Evolutionary conservation across 2,797 vertebrate genomes (phyloP).

Genomic region (Furcifer pardalis): DNA sequence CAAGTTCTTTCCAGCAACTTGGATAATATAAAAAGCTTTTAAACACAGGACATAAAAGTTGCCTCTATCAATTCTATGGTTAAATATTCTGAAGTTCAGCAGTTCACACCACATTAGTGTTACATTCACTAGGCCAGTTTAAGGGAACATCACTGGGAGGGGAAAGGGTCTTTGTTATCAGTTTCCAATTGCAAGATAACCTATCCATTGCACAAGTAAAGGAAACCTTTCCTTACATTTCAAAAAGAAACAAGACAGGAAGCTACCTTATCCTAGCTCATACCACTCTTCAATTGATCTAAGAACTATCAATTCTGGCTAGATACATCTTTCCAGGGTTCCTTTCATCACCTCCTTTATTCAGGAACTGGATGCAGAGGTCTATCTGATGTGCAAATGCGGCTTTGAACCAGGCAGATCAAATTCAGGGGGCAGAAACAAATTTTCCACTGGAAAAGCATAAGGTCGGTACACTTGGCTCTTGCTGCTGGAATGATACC

Average conservation of each 20-base stretch:
- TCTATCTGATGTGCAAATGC: too few relatives aligned
- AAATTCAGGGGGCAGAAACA: too few relatives aligned
- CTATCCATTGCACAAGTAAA: neutral
- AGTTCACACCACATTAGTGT: neutral
- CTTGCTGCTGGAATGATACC: too few relatives aligned
- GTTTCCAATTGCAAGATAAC: neutral
- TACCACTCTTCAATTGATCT: neutral
- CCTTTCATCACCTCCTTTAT: too few relatives aligned
- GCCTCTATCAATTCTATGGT: neutral
- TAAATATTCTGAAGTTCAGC: neutral
- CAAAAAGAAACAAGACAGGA: neutral
- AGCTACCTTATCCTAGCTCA: neutral
- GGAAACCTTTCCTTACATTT: neutral
- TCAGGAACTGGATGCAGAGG: too few relatives aligned
- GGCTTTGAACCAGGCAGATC: too few relatives aligned
- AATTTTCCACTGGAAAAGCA: too few relatives aligned
- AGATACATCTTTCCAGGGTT: neutral
- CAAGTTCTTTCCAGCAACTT: neutral
- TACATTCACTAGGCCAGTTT: neutral
- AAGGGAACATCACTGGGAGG: neutral
- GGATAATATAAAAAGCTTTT: neutral
- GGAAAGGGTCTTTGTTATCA: neutral
- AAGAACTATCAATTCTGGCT: neutral
- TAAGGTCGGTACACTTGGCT: too few relatives aligned
- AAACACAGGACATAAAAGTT: neutral